Evolutionary conservation across 2,888 invertebrate genomes (phyloP), one percentile per base, ranked within the genome.

Genomic region (Agriopis aurantiaria): DNA sequence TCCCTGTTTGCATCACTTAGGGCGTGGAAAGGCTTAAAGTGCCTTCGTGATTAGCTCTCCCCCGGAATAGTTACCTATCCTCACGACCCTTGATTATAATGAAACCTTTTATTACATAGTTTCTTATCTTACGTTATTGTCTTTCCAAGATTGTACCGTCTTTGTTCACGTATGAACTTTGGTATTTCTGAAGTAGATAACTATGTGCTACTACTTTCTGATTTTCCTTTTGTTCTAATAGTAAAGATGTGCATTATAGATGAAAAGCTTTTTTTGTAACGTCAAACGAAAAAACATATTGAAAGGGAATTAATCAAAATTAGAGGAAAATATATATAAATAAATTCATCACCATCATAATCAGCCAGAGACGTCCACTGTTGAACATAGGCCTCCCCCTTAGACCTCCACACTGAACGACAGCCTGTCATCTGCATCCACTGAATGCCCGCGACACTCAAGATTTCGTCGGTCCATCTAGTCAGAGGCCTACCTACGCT

Each of bases 1-100:
- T 90, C 82, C 88, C 91, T 89, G 90, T 93, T 91, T 91, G 88
- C 90, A 91, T 92, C 85, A 89, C 88, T 90, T 87, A 87, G 84
- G 88, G 85, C 86, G 85, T 82, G 83, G 84, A 87, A 90, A 89
- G 88, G 89, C 88, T 88, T 87, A 82, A 83, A 88, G 86, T 84
- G 83, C 81, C 80, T 79, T 81, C 85, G 88, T 89, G 89, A 90
- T 89, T 89, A 91, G 87, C 83, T 85, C 76, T 69, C 80, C 80
- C 81, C 77, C 75, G 72, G 76, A 79, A 83, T 85, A 85, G 85
- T 85, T 82, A 75, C 73, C 73, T 72, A 82, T 78, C 78, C 81
- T 75, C 80, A 80, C 78, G 74, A 78, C 80, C 79, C 80, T 80
- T 83, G 81, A 84, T 84, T 85, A 82, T 85, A 84, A 87, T 85